Conservation (phyloP, 1,140 invertebrate genomes). For the Rhyacophila brunnea region DNA sequence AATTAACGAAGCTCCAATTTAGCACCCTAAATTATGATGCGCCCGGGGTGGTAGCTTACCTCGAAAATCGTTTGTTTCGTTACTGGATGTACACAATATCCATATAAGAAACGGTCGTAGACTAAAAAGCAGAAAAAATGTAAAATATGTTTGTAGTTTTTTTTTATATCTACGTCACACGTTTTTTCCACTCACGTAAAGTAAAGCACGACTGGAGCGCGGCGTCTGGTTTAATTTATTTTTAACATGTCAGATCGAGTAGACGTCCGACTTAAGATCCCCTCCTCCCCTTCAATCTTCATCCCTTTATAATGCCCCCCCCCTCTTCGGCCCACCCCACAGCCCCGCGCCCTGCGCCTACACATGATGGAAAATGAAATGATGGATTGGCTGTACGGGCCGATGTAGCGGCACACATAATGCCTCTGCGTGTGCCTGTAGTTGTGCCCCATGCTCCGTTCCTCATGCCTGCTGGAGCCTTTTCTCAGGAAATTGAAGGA, state of each 20-base stretch:
- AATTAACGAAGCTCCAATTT: too few relatives aligned
- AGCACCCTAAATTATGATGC: too few relatives aligned
- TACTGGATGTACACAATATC: too few relatives aligned
- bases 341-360: slow-evolving; percentile 5
- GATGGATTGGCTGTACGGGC: slow-evolving; percentile 30
- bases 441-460: not conserved
- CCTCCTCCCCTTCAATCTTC: not conserved
- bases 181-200: too few relatives aligned
- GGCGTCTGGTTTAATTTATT: not conserved
- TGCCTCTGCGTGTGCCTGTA: slow-evolving; percentile 6
- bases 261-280: not conserved
- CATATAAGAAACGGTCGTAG: not conserved
- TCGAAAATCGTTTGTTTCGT: too few relatives aligned
- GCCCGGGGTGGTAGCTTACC: too few relatives aligned
- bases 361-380: slow-evolving; percentile 34
- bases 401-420: slow-evolving; percentile 30
- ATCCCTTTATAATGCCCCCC: not conserved
- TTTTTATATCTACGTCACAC: too few relatives aligned
- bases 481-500: slow-evolving; percentile 19
- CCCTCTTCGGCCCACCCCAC: not conserved
- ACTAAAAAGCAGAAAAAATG: not conserved
- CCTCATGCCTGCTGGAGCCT: slow-evolving; percentile 10
- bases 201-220: too few relatives aligned
- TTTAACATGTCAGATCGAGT: not conserved
- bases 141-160: too few relatives aligned